Evolutionary conservation across 2,797 vertebrate genomes (phyloP).

Genomic region (Rallus crepitans): DNA sequence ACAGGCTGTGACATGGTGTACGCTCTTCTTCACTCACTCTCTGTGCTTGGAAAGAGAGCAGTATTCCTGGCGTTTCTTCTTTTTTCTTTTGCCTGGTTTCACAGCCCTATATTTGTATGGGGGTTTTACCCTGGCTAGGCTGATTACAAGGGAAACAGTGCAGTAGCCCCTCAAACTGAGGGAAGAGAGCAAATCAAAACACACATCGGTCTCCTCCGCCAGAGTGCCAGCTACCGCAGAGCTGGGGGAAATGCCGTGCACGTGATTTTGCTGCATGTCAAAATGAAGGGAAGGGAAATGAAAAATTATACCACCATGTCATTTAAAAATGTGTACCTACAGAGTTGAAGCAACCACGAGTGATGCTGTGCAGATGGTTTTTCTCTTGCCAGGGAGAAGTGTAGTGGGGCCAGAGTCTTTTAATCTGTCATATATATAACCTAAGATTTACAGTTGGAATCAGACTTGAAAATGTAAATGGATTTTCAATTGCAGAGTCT

Average conservation of each 20-base stretch:
- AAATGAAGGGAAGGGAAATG: constrained; percentile 42
- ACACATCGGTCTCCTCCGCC: not conserved
- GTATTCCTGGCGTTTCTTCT: not conserved
- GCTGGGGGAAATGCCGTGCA: not conserved
- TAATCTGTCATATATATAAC: constrained; percentile 36
- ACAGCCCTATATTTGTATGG: not conserved
- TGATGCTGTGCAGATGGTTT: constrained; percentile 43
- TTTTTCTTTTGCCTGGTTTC: not conserved
- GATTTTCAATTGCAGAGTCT: constrained; percentile 50
- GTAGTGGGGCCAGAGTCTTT: constrained; percentile 27
- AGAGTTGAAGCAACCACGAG: constrained; percentile 46
- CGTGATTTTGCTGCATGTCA: not conserved
- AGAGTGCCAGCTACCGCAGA: not conserved
- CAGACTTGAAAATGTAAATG: constrained; percentile 47
- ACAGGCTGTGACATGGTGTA: not conserved
- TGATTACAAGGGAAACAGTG: constrained; percentile 18
- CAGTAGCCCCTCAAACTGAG: constrained; percentile 9
- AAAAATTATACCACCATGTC: constrained; percentile 21
- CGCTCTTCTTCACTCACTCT: not conserved
- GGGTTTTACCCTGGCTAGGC: not conserved
- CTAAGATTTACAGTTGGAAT: constrained; percentile 30
- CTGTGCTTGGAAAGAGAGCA: not conserved
- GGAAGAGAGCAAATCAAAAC: constrained; percentile 31
- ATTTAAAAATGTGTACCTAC: constrained; percentile 47
- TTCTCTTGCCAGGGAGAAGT: constrained; percentile 10